Evolutionary conservation across 53 echinoderm and acorn worm genomes (phyloP), one percentile per base, ranked within the genome.

Genomic region (Echinarachnius parma): DNA sequence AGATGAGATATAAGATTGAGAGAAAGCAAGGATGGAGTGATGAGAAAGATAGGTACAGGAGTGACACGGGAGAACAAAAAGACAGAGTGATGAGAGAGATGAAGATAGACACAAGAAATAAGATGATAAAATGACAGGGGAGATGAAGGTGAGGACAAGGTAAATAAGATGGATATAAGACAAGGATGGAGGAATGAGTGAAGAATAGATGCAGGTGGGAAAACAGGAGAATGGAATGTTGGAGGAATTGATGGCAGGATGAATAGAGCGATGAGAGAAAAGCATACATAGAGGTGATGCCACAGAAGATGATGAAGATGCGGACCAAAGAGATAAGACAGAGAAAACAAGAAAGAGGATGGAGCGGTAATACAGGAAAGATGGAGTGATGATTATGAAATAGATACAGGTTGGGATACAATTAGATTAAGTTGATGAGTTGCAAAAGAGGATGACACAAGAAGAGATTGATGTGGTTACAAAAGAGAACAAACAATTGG

Each of bases 81-180:
- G 26, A 34, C 19, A 9, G 33, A 28, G 42, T 23, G 14, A 24
- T 21, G 55, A 27, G 9, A 15, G 25, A 74, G 22, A 42, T 7
- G 16, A 28, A 20, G 20, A 59, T 14, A 77, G 77, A 44, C 21
- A 77, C 48, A 48, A 48, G 33, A 48, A 48, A 48, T 54, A 27
- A 64, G 28, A 29, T 14, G 23, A 64, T 14, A 9, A 28, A 56
- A 0, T 21, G 56, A 59, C 2, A 31, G 60, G 29, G 39, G 60
- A n/a, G 31, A 26, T 11, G 15, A 7, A 26, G 0, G 13, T 9
- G 28, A 11, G 13, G 29, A 0, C 9, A 28, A 13, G 28, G 29
- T 27, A 23, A 50, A 23, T 2, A 9, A 28, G 25, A 55, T 13
- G 28, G 56, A 55, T 14, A n/a, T 14, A 15, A 55, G 3, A 55